These are phyloP conservation scores for Apantesis nais DNA, from an alignment of 2,888 invertebrate species.

Conservation along the genomic window DNA sequence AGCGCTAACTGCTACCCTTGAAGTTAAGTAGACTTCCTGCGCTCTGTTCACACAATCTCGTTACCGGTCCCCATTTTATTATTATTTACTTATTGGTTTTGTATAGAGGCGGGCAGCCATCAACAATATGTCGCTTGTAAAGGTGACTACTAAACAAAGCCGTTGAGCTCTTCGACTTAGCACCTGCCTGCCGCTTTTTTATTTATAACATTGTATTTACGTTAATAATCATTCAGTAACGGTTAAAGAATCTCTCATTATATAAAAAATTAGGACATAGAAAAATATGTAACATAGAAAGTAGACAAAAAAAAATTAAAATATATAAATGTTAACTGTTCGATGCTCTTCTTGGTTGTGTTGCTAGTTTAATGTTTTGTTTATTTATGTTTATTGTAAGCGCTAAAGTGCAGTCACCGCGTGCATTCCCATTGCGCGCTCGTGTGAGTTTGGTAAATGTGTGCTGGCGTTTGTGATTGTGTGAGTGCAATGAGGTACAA, in stretches of 20 bases:
- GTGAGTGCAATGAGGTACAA: conserved; percentile 64
- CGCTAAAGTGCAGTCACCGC: conserved; percentile 85
- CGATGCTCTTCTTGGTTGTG: conserved; percentile 67
- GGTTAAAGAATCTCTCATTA: conserved; percentile 35
- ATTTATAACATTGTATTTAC: conserved; percentile 41
- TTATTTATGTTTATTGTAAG: conserved; percentile 85
- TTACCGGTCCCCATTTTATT: conserved; percentile 75
- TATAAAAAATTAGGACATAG: conserved; percentile 27
- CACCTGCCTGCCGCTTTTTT: conserved; percentile 74
- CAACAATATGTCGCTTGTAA: conserved; percentile 82
- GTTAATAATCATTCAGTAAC: conserved; percentile 43
- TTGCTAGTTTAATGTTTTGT: conserved; percentile 79
- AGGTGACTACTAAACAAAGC: conserved; percentile 83
- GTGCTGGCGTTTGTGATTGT: conserved; percentile 62
- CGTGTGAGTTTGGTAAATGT: conserved; percentile 65
- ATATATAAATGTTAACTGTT: conserved; percentile 59
- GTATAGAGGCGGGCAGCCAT: conserved; percentile 77
- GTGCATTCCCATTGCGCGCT: conserved; percentile 76
- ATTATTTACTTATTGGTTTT: conserved; percentile 83
- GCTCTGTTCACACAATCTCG: conserved; percentile 77
- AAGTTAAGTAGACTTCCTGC: conserved; percentile 77
- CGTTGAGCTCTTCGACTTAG: conserved; percentile 74
- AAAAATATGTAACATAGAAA: conserved; percentile 23
- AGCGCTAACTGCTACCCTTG: conserved; percentile 63
- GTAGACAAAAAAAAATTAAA: conserved; percentile 21